Conservation (phyloP, 2,888 invertebrate genomes). For the Tetranychus truncatus region DNA sequence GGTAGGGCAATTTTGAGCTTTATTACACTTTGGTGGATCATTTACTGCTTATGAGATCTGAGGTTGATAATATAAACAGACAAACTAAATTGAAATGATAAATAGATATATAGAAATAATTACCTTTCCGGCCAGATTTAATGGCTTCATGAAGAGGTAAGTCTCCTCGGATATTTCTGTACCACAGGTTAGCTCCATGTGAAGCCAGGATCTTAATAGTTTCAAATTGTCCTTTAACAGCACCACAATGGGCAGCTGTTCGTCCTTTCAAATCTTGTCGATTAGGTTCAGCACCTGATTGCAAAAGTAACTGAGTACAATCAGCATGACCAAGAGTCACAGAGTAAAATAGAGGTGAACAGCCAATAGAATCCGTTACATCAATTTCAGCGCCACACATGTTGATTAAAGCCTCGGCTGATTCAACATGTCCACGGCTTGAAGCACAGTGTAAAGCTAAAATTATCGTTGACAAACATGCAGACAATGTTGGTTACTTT, state of each 20-base stretch:
- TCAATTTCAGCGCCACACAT: slow-evolving; percentile 74
- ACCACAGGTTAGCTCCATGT: slow-evolving; percentile 71
- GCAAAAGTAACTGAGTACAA: slow-evolving; percentile 68
- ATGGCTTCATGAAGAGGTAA: slow-evolving; percentile 89
- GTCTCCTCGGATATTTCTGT: slow-evolving; percentile 79
- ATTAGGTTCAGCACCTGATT: slow-evolving; percentile 73
- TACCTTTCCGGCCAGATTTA: slow-evolving; percentile 59
- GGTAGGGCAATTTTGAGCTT: no score
- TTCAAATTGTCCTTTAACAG: slow-evolving; percentile 83
- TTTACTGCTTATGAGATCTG: neutral
- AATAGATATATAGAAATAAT: neutral
- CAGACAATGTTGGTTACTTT: no score
- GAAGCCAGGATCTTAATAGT: slow-evolving; percentile 55
- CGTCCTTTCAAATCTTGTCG: slow-evolving; percentile 78
- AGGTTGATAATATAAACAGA: neutral
- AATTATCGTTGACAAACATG: no score
- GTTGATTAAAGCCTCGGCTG: slow-evolving; percentile 66
- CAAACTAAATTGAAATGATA: neutral
- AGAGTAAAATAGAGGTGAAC: slow-evolving; percentile 88
- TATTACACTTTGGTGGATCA: neutral
- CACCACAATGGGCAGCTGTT: slow-evolving; percentile 44
- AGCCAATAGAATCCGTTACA: slow-evolving; percentile 76
- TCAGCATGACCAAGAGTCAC: slow-evolving; percentile 88
- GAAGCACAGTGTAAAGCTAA: slow-evolving; percentile 83
- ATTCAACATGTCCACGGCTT: slow-evolving; percentile 79